phyloP scores from a whole-genome alignment of 2,113 vertebrate genomes.

The Malurus cyaneus region DNA sequence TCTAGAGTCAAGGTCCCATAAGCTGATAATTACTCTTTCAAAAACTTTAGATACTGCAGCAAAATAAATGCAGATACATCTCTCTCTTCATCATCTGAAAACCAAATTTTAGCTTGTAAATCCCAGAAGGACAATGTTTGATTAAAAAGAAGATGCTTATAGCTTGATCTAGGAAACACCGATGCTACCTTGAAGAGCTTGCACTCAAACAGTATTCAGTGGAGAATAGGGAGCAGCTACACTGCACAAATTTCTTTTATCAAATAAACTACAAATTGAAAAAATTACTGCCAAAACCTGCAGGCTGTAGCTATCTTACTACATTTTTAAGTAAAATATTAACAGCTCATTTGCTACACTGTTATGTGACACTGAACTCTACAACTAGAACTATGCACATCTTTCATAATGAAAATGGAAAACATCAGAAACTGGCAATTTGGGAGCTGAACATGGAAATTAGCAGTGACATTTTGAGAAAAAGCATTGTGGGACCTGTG shows the following conservation, averaged over 20 bases:
- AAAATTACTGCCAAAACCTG: background rate
- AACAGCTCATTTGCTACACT: background rate
- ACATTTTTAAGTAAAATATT: background rate
- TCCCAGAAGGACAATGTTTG: background rate
- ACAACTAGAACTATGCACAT: background rate
- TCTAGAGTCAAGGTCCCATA: background rate
- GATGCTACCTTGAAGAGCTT: background rate
- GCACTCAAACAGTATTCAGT: background rate
- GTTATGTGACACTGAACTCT: conserved; percentile 2
- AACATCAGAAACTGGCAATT: conserved; percentile 24
- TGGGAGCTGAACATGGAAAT: conserved; percentile 26
- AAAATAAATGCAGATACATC: background rate
- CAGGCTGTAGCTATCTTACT: background rate
- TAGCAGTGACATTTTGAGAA: background rate
- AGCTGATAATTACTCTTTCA: background rate
- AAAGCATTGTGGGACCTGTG: background rate
- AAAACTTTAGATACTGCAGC: background rate
- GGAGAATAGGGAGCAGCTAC: background rate
- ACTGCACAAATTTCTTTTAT: background rate
- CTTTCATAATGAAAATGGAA: background rate
- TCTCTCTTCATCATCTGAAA: background rate
- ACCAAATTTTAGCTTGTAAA: background rate
- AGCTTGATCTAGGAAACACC: background rate
- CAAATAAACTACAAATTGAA: background rate
- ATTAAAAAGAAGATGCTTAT: background rate